Evolutionary conservation across 2,113 vertebrate species (phyloP), one percentile per base, ranked within the genome.

Genomic region (Tapirus terrestris): DNA sequence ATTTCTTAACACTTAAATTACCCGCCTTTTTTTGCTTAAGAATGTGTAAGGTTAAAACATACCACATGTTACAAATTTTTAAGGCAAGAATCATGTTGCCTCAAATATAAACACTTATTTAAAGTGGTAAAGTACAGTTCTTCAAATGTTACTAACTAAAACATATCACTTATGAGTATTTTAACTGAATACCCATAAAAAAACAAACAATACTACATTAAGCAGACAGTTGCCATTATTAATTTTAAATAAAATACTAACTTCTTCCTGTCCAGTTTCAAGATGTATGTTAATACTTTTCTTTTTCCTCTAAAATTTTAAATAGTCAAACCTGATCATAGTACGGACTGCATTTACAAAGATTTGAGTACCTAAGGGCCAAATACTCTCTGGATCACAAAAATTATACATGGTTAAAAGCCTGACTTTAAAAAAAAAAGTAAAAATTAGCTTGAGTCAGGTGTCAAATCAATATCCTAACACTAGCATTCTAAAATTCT

Each of bases 241-340:
- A 90, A 94, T 85, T 65, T 88, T 45, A 97, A 93, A 90, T 70
- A 67, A 77, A 68, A 77, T 36, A 91, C 2, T 91, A 95, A 86
- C 25, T 94, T 89, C 20, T 76, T 93, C 70, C 33, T 91, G 8
- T 94, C 29, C 17, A 33, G 45, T 27, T 91, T 53, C 76, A 56
- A 91, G 29, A 61, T 58, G 4, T 36, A 29, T 9, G 23, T 82
- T 67, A 96, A 73, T 43, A 39, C 21, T 91, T 83, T 84, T 68
- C 31, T 75, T 83, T 97, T 92, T 33, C n/a, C 23, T 95, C 70
- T 97, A 88, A 79, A 61, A 72, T 23, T 83, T 70, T 77, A 92
- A 51, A 87, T 68, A 33, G 4, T 75, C 72, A 53, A 68, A 79
- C 60, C 39, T 91, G 60, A 96, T 51, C 36, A 58, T 1, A 89